Conservation (phyloP, 2,888 invertebrate species). For the Ctenicera cuprea region DNA sequence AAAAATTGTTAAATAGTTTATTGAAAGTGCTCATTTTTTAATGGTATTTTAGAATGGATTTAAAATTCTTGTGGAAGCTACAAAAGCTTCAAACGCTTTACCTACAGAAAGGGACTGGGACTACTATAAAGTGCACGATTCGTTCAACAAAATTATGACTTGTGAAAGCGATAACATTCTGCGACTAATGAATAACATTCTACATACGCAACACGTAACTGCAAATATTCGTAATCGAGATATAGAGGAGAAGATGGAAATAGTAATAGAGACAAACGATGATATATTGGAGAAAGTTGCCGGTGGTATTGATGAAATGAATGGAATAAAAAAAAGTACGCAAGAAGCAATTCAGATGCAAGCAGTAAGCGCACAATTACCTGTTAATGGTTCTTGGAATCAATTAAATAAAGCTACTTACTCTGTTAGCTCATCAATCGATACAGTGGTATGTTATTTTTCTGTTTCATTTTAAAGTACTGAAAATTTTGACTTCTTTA, state of each 20-base stretch:
- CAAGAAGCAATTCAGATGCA: slow-evolving; percentile 74
- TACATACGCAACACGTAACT: slow-evolving; percentile 75
- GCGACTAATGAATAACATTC: slow-evolving; percentile 75
- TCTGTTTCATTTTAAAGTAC: neutral
- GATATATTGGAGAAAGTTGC: slow-evolving; percentile 87
- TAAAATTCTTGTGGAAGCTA: slow-evolving; percentile 79
- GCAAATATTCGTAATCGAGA: slow-evolving; percentile 76
- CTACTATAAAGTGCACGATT: slow-evolving; percentile 85
- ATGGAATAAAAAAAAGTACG: slow-evolving; percentile 76
- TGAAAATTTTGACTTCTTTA: slow-evolving; percentile 9
- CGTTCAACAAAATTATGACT: slow-evolving; percentile 81
- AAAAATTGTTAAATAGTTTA: neutral
- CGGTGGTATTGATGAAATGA: slow-evolving; percentile 81
- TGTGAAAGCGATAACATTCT: slow-evolving; percentile 80
- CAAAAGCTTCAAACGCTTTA: slow-evolving; percentile 82
- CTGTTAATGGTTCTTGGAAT: slow-evolving; percentile 80
- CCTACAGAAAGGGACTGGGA: slow-evolving; percentile 84
- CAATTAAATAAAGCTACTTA: slow-evolving; percentile 64
- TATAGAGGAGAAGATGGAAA: slow-evolving; percentile 82
- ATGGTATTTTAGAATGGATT: slow-evolving; percentile 78
- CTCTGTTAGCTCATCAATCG: slow-evolving; percentile 61
- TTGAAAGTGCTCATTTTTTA: slow-evolving; percentile 41
- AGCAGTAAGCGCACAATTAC: slow-evolving; percentile 68
- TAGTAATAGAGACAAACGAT: slow-evolving; percentile 89
- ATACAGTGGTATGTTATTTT: slow-evolving; percentile 48